phyloP scores from a whole-genome alignment of 2,797 vertebrate species.

The Staurois parvus region DNA sequence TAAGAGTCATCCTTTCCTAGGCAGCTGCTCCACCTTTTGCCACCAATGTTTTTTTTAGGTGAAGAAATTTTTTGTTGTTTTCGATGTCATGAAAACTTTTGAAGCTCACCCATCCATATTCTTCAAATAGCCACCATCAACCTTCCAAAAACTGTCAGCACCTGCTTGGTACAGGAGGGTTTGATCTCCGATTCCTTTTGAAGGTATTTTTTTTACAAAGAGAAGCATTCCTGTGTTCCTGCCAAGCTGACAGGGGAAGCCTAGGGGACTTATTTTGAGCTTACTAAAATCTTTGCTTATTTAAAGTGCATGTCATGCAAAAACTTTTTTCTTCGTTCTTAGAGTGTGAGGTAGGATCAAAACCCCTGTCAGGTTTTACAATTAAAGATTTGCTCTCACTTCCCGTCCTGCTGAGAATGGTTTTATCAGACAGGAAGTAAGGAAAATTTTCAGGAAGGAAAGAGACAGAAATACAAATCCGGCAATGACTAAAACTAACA shows the following conservation, averaged over 20 bases:
- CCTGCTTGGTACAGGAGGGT: conserved; percentile 55
- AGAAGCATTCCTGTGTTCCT: conserved; percentile 6
- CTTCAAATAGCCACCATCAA: conserved; percentile 24
- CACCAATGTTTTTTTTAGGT: conserved; percentile 6
- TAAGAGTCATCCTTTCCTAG: not conserved
- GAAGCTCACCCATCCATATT: not conserved
- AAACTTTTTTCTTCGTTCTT: no score
- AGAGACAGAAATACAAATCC: no score
- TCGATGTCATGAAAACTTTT: conserved; percentile 25
- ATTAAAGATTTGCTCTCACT: no score
- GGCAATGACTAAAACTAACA: no score
- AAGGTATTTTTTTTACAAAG: conserved; percentile 53
- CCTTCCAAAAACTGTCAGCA: conserved; percentile 34
- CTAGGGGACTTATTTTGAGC: not conserved
- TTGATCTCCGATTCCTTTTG: conserved; percentile 64
- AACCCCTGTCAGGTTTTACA: no score
- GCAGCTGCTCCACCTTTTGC: not conserved
- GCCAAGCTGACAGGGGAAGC: not conserved
- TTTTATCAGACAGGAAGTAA: no score
- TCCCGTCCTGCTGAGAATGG: no score
- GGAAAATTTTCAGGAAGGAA: no score
- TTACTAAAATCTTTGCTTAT: not conserved
- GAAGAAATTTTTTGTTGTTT: conserved; percentile 3
- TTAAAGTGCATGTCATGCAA: no score
- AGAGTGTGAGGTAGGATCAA: no score